Evolutionary conservation across 2,888 invertebrate genomes (phyloP), one percentile per base, ranked within the genome.

Genomic region (Loripinus fragilis): DNA sequence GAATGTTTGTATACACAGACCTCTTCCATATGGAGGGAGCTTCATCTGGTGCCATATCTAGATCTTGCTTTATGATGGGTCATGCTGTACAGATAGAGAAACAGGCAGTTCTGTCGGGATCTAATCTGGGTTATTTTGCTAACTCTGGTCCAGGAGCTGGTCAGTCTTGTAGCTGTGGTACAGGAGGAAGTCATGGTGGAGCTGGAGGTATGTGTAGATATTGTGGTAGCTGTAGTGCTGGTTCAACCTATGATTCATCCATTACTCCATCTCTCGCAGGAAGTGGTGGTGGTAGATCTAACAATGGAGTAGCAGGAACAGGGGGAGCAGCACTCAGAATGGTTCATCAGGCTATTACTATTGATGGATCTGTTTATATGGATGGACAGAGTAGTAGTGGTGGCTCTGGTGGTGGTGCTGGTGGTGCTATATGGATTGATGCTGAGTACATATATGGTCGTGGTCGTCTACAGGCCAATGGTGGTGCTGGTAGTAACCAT

Each of bases 371-470:
- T 10, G 75, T 90, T 23, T 73, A 55, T 15, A 80, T 85, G 65
- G 76, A 80, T 55, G 90, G 89, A 38, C 60, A 42, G 10, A 41
- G 50, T 10, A 79, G 81, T 33, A 23, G n/a, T 25, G 76, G 80
- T 20, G 89, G 87, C 8, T 86, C 80, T 42, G 90, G 90, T 25
- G 90, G 88, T 48, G 90, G 90, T 12, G 86, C 86, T 67, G 89
- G 90, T 15, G 90, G 90, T 2, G 74, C 87, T 33, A 64, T 89
- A 17, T 90, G 90, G 90, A 30, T 90, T 20, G 90, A 90, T 67
- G 80, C 79, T 23, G 78, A 86, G 25, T 67, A 85, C 20, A 71
- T 89, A 20, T 86, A 89, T 66, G 90, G 90, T 2, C 87, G 90
- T 86, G 90, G 90, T 15, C 35, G 15, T 20, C 30, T 88, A 5